Evolutionary conservation across 2,113 vertebrate species (phyloP), one percentile per base, ranked within the genome.

Genomic region (Xenopus borealis): DNA sequence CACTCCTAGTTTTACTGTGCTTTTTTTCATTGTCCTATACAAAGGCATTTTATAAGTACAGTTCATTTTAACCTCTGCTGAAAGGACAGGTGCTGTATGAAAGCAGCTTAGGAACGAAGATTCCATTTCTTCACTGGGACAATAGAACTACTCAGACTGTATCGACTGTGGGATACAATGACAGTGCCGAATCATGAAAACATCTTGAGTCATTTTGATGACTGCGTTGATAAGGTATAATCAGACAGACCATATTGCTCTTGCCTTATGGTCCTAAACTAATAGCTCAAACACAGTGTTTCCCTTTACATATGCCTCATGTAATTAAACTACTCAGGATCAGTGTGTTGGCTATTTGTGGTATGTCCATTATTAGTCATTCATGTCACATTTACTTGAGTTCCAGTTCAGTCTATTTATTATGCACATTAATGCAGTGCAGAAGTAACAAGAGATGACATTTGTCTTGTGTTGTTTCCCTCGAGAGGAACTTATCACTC

Each of bases 271-370:
- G 62, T 57, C 47, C 12, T 50, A 23, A 55, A 53, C 71, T 57
- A 73, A 73, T 73, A 17, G 71, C 47, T 57, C n/a, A 16, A 40
- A 57, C 47, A 57, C 10, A 55, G 50, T 45, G 47, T 45, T 73
- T 46, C 46, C n/a, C 47, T 50, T 57, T 57, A 73, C 71, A 73
- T 72, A 72, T 66, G 71, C 66, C 71, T 73, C 27, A 40, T 64
- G 62, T 73, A 73, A 73, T 73, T 73, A 73, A 73, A 62, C 62
- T 18, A 73, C 62, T 73, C 62, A 45, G 20, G 62, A 73, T 73
- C 50, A 66, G 50, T 9, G 62, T 58, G 61, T 66, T 53, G 30
- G 63, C 27, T 73, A 64, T 55, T 73, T 73, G 67, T 66, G 62
- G 62, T 23, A 18, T 10, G 58, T 23, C 33, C 59, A 27, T 47